Base-by-base conservation (phyloP, 1,140 invertebrate genomes). In the Bombus difficillimus region DNA sequence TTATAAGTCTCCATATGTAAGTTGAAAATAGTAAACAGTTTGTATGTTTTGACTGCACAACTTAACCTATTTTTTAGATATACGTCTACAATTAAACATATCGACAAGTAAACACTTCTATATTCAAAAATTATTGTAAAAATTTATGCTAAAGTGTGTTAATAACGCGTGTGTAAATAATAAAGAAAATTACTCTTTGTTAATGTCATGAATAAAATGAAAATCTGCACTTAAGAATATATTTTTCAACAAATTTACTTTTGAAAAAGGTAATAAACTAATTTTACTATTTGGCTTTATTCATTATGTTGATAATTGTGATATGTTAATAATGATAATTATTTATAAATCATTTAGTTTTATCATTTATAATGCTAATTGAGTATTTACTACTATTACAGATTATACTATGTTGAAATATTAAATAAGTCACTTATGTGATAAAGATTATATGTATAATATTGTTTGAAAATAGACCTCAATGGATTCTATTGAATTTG, bases 401-500 rank as follows among this genome's bases (percentile, higher is more conserved):
- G 78, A 75, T 68, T 85, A 66, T 81, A 73, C 10, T 80, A 85
- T 85, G 79, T 85, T 81, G 75, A 81, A 39, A 15, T 39, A 72
- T 72, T 81, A 59, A 75, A 74, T 59, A 57, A 73, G 22, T 69
- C 22, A 68, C 28, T 66, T 41, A 81, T 43, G n/a, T 28, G 59
- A 85, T 74, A 74, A 81, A 85, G 34, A 72, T 47, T 85, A 47
- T 85, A 85, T 85, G 59, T 68, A 53, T 74, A 74, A 73, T 74
- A 81, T 22, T 77, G 74, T 82, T 57, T 57, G 76, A 53, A 74
- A 86, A 81, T 37, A 68, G 68, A 86, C 62, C 76, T 85, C 87
- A 88, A 95, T 95, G 94, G 94, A 95, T 91, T 92, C 89, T 87
- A 91, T 87, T 80, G 91, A 92, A 28, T 93, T 92, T 83, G 90